These are phyloP conservation scores for Muscicapa comitata DNA, from an alignment of 2,797 vertebrate species.

Conservation along the genomic window DNA sequence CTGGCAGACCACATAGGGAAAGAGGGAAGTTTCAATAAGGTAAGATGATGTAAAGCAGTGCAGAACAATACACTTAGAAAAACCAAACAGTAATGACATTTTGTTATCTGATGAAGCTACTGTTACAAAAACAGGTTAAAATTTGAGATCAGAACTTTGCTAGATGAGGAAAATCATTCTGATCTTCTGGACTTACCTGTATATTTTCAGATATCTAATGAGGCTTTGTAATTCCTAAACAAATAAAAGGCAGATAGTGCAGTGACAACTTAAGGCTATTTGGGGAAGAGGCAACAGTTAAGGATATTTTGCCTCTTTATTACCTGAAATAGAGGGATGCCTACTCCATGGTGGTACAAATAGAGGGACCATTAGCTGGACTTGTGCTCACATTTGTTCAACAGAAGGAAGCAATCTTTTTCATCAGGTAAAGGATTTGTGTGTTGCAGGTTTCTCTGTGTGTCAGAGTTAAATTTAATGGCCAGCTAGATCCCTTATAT, in stretches of 20 bases:
- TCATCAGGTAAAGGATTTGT: not conserved
- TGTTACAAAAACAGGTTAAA: constrained; percentile 24
- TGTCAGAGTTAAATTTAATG: not conserved
- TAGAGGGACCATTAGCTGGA: not conserved
- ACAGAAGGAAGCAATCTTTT: not conserved
- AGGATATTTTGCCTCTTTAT: not conserved
- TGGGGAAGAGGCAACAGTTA: not conserved
- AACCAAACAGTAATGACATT: constrained; percentile 17
- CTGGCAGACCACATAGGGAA: constrained; percentile 35
- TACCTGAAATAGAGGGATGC: not conserved
- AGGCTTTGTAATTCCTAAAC: constrained; percentile 42
- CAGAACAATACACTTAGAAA: constrained; percentile 15
- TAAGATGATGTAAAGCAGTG: not conserved
- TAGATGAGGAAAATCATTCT: constrained; percentile 43
- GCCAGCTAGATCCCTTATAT: not conserved
- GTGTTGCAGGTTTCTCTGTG: not conserved
- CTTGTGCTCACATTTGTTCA: not conserved
- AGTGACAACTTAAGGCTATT: not conserved
- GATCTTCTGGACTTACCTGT: constrained; percentile 69
- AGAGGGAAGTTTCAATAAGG: constrained; percentile 2
- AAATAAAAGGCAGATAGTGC: constrained; percentile 15
- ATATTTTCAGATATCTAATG: constrained; percentile 39
- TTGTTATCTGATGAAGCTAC: not conserved
- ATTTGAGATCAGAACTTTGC: constrained; percentile 58
- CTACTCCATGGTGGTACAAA: not conserved